Percentiles rank a stretch among this genome's conserved stretches.
These are phyloP conservation scores for Phyllopteryx taeniolatus DNA, from an alignment of 2,113 vertebrate species.

Conservation along the genomic window DNA sequence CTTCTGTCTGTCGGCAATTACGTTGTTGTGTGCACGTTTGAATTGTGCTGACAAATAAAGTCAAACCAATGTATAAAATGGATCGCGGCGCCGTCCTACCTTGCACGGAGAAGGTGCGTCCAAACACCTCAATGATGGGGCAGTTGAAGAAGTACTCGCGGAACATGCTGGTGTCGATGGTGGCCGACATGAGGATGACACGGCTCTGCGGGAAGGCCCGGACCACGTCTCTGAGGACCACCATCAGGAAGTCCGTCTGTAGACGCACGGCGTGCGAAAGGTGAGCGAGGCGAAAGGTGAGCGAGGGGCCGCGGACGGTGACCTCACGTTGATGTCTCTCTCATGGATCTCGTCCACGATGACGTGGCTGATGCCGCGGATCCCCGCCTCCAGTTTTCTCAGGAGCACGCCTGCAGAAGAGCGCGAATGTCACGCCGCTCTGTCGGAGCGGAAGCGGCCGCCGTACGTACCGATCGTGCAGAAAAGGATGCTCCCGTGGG, in stretches of 20 bases:
- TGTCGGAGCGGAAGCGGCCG: neutral
- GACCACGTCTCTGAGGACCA: constrained; percentile 91
- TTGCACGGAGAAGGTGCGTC: constrained; percentile 90
- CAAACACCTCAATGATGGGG: constrained; percentile 89
- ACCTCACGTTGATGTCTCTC: constrained; percentile 92
- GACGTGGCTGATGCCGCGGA: constrained; percentile 95
- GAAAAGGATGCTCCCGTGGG: constrained; percentile 91
- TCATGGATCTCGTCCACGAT: constrained; percentile 98
- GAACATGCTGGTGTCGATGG: constrained; percentile 97
- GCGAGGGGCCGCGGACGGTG: no score
- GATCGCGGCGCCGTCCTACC: constrained; percentile 60
- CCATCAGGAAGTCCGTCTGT: constrained; percentile 95
- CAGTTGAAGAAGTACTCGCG: constrained; percentile 92
- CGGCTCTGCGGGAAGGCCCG: constrained; percentile 87
- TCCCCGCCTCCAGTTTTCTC: constrained; percentile 91
- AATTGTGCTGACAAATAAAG: no score
- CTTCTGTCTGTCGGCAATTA: no score
- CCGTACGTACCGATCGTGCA: constrained; percentile 88
- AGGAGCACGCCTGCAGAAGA: constrained; percentile 83
- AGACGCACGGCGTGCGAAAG: neutral
- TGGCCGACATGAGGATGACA: constrained; percentile 95
- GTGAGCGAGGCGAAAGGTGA: neutral
- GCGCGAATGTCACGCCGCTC: neutral
- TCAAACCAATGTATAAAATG: no score
- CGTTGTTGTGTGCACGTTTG: no score